Percentiles rank a stretch among this genome's conserved stretches.
Evolutionary conservation across 2,113 vertebrate species (phyloP).

Genomic region (Scophthalmus maximus): DNA sequence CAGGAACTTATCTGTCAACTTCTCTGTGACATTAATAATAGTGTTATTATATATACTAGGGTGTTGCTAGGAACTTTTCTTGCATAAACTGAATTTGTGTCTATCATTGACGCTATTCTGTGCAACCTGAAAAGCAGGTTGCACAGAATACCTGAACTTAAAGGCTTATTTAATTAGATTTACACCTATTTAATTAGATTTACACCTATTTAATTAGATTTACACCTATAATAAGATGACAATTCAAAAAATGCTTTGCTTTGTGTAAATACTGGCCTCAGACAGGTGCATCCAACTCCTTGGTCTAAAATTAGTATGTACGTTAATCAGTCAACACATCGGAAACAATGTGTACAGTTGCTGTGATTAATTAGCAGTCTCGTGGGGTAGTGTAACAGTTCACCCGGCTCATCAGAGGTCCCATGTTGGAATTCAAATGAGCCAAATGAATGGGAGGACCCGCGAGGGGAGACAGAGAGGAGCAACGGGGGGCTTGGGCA

Average conservation of each 20-base stretch:
- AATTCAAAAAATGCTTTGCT: background rate
- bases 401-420: constrained; percentile 62
- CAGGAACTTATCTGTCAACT: too few species aligned
- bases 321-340: constrained; percentile 25
- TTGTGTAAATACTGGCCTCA: background rate
- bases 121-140: too few species aligned
- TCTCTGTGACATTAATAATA: too few species aligned
- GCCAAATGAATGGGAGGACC: constrained; percentile 69
- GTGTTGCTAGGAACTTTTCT: background rate
- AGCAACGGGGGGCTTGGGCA: constrained; percentile 67
- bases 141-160: too few species aligned
- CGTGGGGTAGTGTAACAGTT: constrained; percentile 56
- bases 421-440: constrained; percentile 73
- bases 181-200: too few species aligned
- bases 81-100: background rate
- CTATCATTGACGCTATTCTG: background rate
- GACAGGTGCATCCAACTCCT: constrained; percentile 23
- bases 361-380: constrained; percentile 74
- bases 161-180: too few species aligned
- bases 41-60: background rate
- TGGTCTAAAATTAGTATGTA: too few species aligned
- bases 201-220: too few species aligned
- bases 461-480: constrained; percentile 45
- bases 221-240: too few species aligned
- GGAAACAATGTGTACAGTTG: constrained; percentile 44